Evolutionary conservation across 92 coral and sea anemone genomes (phyloP).

Genomic region (Desmophyllum pertusum): DNA sequence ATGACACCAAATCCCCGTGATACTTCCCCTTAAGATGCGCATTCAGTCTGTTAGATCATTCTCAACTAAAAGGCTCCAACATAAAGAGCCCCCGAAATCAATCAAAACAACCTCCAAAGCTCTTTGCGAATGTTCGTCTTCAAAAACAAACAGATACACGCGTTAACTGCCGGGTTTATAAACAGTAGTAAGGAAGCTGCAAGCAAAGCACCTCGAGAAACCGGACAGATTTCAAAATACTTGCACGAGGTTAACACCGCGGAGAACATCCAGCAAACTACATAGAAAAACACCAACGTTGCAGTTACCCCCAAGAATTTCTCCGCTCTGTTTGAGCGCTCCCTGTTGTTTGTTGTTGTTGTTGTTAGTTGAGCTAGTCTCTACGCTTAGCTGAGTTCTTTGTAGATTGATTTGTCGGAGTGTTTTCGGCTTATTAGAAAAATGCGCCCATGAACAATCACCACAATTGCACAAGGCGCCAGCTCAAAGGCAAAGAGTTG

Average conservation of each 20-base stretch:
- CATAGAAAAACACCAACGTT: slow-evolving; percentile 40
- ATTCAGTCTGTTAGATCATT: not conserved
- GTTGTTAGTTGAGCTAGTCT: not conserved
- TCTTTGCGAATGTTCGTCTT: slow-evolving; percentile 60
- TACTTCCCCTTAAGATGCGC: not conserved
- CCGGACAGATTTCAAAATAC: slow-evolving; percentile 31
- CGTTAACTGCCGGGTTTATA: slow-evolving; percentile 47
- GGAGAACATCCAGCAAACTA: slow-evolving; percentile 49
- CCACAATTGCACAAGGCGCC: slow-evolving; percentile 38
- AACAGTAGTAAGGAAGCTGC: slow-evolving; percentile 45
- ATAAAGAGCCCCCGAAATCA: not conserved
- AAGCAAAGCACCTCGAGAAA: not conserved
- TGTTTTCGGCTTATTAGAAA: slow-evolving; percentile 43
- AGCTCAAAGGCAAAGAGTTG: slow-evolving; percentile 40
- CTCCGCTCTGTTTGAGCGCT: slow-evolving; percentile 16
- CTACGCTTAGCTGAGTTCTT: slow-evolving; percentile 1
- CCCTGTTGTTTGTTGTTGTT: too few species aligned
- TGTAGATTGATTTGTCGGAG: slow-evolving; percentile 26
- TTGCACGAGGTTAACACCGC: slow-evolving; percentile 36
- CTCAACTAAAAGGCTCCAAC: not conserved
- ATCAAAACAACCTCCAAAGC: slow-evolving; percentile 24
- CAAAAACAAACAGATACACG: slow-evolving; percentile 58
- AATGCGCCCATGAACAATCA: slow-evolving; percentile 39
- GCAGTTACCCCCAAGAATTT: slow-evolving; percentile 43
- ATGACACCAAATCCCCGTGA: too few species aligned